A percentile compares a stretch with the other conserved stretches of the same genome.
Conservation (phyloP, 2,888 invertebrate species). For the Atherix ibis region DNA sequence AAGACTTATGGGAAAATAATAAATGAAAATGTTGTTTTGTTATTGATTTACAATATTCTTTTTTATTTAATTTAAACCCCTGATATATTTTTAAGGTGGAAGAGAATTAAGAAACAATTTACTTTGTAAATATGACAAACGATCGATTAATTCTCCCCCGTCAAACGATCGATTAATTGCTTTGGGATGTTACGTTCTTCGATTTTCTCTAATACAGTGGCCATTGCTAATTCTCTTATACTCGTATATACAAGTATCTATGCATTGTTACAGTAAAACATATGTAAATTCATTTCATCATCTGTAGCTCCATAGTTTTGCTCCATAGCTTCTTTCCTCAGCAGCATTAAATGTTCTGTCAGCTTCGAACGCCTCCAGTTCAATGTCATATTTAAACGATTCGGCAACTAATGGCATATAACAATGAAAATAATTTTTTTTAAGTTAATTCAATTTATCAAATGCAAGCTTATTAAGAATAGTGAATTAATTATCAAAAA, state of each 20-base stretch:
- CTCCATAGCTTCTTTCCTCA: constrained; percentile 93
- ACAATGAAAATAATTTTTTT: no score
- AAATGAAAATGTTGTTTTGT: no score
- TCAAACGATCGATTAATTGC: constrained; percentile 72
- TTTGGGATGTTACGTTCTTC: constrained; percentile 86
- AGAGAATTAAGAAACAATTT: no score
- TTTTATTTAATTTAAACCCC: no score
- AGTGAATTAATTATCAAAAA: no score
- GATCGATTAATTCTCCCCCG: constrained; percentile 91
- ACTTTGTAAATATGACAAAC: no score
- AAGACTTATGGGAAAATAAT: no score
- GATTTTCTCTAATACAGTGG: constrained; percentile 77
- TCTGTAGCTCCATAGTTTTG: constrained; percentile 97
- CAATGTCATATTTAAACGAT: constrained; percentile 93
- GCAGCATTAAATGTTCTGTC: constrained; percentile 99
- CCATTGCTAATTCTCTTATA: constrained; percentile 79
- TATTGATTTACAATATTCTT: no score
- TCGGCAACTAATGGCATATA: constrained; percentile 67
- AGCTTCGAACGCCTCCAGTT: constrained; percentile 86
- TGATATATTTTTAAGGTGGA: no score
- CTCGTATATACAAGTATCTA: constrained; percentile 99
- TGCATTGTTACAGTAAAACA: constrained; percentile 93
- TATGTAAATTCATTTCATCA: constrained; percentile 75
- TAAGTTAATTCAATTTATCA: no score
- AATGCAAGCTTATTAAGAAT: no score